A percentile compares a stretch with the other conserved stretches of the same genome.
Evolutionary conservation across 2,113 vertebrate genomes (phyloP).

Genomic region (Tinamus guttatus): DNA sequence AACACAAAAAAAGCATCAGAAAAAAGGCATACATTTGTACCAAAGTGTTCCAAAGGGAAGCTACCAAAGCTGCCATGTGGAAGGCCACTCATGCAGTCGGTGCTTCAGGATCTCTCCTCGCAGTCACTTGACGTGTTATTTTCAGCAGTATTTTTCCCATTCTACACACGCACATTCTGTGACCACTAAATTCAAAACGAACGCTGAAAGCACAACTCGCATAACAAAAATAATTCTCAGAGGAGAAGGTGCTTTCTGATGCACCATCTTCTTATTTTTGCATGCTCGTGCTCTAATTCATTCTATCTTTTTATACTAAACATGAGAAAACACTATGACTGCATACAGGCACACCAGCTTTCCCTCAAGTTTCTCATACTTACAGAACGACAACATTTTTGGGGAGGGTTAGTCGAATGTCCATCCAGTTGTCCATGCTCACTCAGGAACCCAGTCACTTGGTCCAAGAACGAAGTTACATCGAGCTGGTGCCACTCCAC

Average conservation of each 20-base stretch:
- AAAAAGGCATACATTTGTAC: fast-evolving
- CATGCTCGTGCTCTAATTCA: neutral
- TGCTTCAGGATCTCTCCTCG: neutral
- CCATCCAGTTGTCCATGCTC: conserved; percentile 97
- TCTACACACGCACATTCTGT: neutral
- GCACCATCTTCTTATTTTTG: neutral
- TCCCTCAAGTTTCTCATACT: conserved; percentile 66
- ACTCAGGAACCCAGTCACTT: conserved; percentile 93
- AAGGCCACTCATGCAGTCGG: neutral
- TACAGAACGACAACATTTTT: conserved; percentile 94
- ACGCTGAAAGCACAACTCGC: neutral
- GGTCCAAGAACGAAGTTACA: conserved; percentile 96
- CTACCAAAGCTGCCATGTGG: neutral
- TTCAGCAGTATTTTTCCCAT: neutral
- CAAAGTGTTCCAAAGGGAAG: neutral
- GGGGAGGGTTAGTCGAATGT: conserved; percentile 90
- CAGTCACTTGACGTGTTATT: neutral
- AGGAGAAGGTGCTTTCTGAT: neutral
- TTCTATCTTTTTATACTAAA: neutral
- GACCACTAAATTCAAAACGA: neutral
- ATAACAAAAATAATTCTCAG: fast-evolving
- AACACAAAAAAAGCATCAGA: conserved; percentile 26
- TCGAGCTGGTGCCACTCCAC: conserved; percentile 98
- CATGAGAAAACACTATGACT: neutral
- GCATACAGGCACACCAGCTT: neutral